phyloP scores from a whole-genome alignment of 2,113 vertebrate species.

The Acinonyx jubatus region DNA sequence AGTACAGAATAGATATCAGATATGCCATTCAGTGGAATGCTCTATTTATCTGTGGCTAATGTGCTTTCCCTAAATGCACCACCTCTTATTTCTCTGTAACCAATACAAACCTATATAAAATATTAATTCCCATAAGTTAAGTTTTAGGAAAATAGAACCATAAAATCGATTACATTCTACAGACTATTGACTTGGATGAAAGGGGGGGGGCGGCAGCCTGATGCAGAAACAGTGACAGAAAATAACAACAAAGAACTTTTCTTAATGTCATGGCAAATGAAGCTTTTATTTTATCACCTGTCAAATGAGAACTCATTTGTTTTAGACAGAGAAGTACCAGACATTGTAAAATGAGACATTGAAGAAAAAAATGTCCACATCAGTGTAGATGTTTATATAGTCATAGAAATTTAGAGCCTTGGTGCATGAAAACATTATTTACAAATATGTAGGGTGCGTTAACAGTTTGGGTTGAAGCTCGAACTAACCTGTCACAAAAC shows the following conservation, averaged over 20 bases:
- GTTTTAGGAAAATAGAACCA: neutral
- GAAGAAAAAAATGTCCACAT: neutral
- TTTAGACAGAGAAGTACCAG: slow-evolving; percentile 3
- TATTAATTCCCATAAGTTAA: neutral
- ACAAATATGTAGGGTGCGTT: neutral
- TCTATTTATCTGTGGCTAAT: neutral
- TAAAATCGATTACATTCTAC: neutral
- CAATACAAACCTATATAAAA: neutral
- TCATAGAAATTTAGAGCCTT: neutral
- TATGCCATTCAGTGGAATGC: neutral
- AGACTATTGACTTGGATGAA: neutral
- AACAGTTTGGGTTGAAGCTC: neutral
- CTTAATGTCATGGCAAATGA: neutral
- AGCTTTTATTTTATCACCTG: slow-evolving; percentile 52
- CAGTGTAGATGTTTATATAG: neutral
- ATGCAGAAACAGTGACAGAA: neutral
- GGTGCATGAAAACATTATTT: neutral
- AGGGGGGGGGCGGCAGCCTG: neutral
- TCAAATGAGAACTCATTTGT: slow-evolving; percentile 5
- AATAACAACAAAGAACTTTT: slow-evolving; percentile 16
- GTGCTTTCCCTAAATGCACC: neutral
- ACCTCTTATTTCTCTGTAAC: neutral
- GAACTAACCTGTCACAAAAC: slow-evolving; percentile 7
- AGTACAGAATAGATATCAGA: neutral
- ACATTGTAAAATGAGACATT: neutral